A percentile compares a stretch with the other conserved stretches of the same genome.
Conservation (phyloP, 35 echinoderm and acorn worm genomes). For the Strongylocentrotus purpuratus region DNA sequence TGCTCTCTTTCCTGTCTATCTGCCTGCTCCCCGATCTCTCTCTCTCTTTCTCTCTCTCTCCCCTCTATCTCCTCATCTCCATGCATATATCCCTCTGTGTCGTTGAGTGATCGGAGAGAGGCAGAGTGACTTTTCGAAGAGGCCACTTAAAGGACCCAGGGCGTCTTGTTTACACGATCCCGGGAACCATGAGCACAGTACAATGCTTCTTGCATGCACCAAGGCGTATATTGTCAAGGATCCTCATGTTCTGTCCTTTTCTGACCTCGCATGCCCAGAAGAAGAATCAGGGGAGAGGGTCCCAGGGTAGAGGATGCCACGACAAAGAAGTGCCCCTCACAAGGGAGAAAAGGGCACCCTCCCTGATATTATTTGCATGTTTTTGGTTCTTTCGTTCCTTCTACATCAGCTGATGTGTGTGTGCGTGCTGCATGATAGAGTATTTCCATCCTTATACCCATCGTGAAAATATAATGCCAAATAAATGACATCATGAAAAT, state of each 20-base stretch:
- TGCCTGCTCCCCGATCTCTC: not conserved
- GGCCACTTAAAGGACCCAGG: not conserved
- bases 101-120: not conserved
- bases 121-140: not conserved
- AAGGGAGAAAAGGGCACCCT: not conserved
- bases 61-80: no score
- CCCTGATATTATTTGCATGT: not conserved
- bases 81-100: not conserved
- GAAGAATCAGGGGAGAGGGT: not conserved
- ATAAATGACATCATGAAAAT: no score
- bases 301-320: not conserved
- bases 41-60: not conserved
- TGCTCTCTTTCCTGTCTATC: not conserved
- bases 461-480: no score
- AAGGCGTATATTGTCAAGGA: not conserved
- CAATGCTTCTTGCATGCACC: not conserved
- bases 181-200: not conserved
- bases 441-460: no score
- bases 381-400: not conserved
- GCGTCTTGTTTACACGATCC: not conserved
- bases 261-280: not conserved
- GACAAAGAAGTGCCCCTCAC: not conserved
- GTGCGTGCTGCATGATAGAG: not conserved
- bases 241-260: not conserved
- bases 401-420: not conserved